Base-by-base conservation (phyloP, 2,888 invertebrate species). In the Plemyria rubiginata region DNA sequence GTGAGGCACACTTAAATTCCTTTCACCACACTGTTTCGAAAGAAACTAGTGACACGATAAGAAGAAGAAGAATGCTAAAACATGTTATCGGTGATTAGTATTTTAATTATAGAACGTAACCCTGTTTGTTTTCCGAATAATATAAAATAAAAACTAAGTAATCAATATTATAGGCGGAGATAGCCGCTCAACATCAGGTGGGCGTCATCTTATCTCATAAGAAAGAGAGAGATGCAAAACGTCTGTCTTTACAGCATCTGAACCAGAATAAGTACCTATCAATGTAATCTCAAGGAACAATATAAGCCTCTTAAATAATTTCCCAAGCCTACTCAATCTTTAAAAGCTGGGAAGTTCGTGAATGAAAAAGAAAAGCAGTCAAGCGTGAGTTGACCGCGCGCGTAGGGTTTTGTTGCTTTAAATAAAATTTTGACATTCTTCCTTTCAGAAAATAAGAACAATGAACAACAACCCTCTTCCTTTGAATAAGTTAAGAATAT, bases 301-400 rank as follows among this genome's bases (percentile, higher is more conserved):
- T 61, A 68, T 65, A 70, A 70, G 60, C 65, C 66, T 54, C 67
- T 71, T 65, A 64, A 68, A 67, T 62, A 52, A 68, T 67, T 71
- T 71, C 62, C 60, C 59, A 65, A 64, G 65, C 59, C 48, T 49
- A 57, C 57, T 52, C 65, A 69, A 69, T 67, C 65, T 68, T 15
- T 50, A 61, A 62, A 66, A 68, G 62, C 66, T 65, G 43, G 9
- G n/a, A 68, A 68, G 61, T 67, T 66, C 54, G 36, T 54, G 63
- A 68, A 68, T 70, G 66, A 66, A 69, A 70, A 67, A 50, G 28
- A 55, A 63, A 55, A 48, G 12, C 28, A 13, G 55, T 29, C 28
- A 51, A 52, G 51, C 8, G 32, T 13, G 56, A 22, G 55, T 11
- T 13, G 36, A 36, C 43, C 6, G 2, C 40, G n/a, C 32, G 4